These are phyloP conservation scores for Labroides dimidiatus DNA, from an alignment of 2,797 vertebrate species.

Conservation along the genomic window DNA sequence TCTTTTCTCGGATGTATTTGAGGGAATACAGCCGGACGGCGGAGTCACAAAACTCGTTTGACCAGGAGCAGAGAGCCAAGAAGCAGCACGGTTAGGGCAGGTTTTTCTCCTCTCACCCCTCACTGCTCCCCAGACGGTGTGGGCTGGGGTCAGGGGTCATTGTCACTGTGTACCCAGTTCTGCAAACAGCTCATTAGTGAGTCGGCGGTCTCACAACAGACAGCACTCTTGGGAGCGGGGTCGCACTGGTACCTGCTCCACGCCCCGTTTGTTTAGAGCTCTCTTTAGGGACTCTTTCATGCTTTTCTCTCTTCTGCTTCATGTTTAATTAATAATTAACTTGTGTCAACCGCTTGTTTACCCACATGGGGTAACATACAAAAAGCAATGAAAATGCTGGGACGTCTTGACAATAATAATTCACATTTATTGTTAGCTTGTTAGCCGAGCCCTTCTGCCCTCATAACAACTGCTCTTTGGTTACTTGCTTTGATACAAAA, in stretches of 20 bases:
- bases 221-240: constrained; percentile 76
- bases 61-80: constrained; percentile 45
- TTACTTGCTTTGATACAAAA: constrained; percentile 5
- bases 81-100: constrained; percentile 38
- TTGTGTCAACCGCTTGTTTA: constrained; percentile 81
- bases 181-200: constrained; percentile 88
- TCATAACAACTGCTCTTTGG: constrained; percentile 22
- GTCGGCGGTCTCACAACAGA: constrained; percentile 76
- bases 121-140: constrained; percentile 75
- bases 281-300: constrained; percentile 74
- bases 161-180: constrained; percentile 83
- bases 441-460: constrained; percentile 35
- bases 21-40: not conserved
- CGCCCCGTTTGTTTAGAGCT: constrained; percentile 80
- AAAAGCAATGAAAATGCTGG: constrained; percentile 42
- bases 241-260: constrained; percentile 75
- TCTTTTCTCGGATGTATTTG: constrained; percentile 21
- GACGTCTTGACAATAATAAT: constrained; percentile 32
- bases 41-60: constrained; percentile 46
- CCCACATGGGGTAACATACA: constrained; percentile 68
- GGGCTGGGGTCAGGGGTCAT: constrained; percentile 82
- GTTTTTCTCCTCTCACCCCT: constrained; percentile 59
- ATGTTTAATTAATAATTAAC: constrained; percentile 89
- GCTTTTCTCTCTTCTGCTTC: constrained; percentile 67
- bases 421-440: constrained; percentile 50